Evolutionary conservation across 2,797 vertebrate genomes (phyloP).

Genomic region (Caiman crocodilus): DNA sequence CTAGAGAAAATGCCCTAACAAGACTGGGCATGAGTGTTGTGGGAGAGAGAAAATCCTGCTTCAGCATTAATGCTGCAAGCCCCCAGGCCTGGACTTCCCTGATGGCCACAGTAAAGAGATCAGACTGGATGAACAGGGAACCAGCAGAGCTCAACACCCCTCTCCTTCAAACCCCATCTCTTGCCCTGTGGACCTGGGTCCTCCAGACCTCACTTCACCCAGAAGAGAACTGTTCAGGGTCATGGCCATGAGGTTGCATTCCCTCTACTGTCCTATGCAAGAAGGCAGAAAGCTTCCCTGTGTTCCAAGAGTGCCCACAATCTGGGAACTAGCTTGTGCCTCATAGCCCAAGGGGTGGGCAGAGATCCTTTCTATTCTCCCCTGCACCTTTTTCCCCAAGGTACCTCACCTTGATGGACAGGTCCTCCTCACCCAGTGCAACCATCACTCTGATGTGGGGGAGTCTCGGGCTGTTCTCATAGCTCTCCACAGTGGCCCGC

Average conservation of each 20-base stretch:
- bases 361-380: background rate
- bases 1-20: background rate
- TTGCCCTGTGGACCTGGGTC: too few relatives aligned
- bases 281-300: too few relatives aligned
- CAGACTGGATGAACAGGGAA: too few relatives aligned
- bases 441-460: conserved; percentile 90
- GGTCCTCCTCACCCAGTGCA: conserved; percentile 92
- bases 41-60: background rate
- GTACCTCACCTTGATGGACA: conserved; percentile 90
- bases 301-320: background rate
- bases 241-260: background rate
- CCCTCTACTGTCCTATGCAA: rapidly evolving
- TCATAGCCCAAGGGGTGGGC: rapidly evolving
- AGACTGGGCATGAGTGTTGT: background rate
- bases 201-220: too few relatives aligned
- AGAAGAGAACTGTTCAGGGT: too few relatives aligned
- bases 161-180: background rate
- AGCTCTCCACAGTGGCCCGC: conserved; percentile 94
- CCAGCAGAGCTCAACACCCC: background rate
- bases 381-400: background rate
- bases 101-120: background rate
- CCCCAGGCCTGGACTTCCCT: background rate
- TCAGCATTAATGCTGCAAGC: background rate
- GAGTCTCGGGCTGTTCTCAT: conserved; percentile 84
- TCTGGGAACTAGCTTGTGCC: background rate